Percentiles rank a stretch among this genome's conserved stretches.
phyloP scores from a whole-genome alignment of 2,888 invertebrate species.

The Sphaerolaimus hirsutus region DNA sequence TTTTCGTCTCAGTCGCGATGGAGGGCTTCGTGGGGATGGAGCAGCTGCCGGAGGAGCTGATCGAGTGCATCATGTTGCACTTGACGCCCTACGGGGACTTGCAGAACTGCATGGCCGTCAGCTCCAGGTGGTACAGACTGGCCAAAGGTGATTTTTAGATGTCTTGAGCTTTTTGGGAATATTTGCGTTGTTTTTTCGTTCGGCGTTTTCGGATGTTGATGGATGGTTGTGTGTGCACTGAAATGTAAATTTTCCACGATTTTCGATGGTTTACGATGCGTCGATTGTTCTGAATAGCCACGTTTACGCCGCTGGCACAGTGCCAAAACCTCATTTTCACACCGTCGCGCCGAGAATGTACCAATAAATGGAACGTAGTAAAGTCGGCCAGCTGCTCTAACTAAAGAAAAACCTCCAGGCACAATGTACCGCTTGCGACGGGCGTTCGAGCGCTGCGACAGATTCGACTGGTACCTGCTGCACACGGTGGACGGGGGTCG shows the following conservation, averaged over 20 bases:
- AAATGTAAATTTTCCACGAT: background rate
- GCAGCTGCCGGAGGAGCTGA: slow-evolving; percentile 70
- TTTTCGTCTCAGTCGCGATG: too few relatives aligned
- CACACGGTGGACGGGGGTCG: background rate
- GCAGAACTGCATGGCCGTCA: slow-evolving; percentile 58
- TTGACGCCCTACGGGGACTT: slow-evolving; percentile 71
- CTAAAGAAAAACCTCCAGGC: background rate
- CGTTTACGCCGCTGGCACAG: too few relatives aligned
- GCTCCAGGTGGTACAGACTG: slow-evolving; percentile 57
- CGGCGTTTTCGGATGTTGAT: background rate
- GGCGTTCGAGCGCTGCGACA: slow-evolving; percentile 6
- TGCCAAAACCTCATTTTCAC: too few relatives aligned
- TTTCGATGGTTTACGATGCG: too few relatives aligned
- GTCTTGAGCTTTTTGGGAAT: background rate
- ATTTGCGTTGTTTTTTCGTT: background rate
- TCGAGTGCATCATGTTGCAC: slow-evolving; percentile 67
- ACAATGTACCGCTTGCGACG: slow-evolving; percentile 5
- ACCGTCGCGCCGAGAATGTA: too few relatives aligned
- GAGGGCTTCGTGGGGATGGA: too few relatives aligned
- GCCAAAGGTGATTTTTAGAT: slow-evolving; percentile 45
- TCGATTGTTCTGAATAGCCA: too few relatives aligned
- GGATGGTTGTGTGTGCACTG: background rate
- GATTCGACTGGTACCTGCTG: slow-evolving; percentile 7
- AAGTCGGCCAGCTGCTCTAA: background rate
- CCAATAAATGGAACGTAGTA: too few relatives aligned